phyloP scores from a whole-genome alignment of 2,797 vertebrate genomes.

The Thamnophis elegans region DNA sequence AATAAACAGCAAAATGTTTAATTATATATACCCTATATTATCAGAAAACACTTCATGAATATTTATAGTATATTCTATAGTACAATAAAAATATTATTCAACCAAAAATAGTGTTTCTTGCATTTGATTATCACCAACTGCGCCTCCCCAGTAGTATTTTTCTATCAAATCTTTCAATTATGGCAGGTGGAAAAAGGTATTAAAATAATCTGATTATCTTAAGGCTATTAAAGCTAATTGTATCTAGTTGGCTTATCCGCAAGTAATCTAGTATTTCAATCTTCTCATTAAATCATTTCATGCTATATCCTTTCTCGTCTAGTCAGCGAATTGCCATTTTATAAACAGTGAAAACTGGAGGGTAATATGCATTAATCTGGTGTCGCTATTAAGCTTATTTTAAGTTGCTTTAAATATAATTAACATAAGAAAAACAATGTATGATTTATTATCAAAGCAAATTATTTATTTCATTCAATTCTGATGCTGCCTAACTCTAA shows the following conservation, averaged over 20 bases:
- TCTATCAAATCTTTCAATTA: slow-evolving; percentile 29
- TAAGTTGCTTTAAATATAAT: background rate
- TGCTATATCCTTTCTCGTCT: slow-evolving; percentile 27
- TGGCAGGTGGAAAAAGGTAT: slow-evolving; percentile 22
- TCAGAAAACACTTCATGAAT: background rate
- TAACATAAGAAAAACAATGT: background rate
- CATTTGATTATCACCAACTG: background rate
- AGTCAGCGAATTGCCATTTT: slow-evolving; percentile 15
- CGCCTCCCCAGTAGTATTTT: slow-evolving; percentile 16
- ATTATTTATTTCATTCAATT: background rate
- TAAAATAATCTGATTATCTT: slow-evolving; percentile 57
- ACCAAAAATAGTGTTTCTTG: background rate
- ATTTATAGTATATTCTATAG: accelerated
- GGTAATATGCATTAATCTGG: slow-evolving; percentile 6
- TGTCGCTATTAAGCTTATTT: background rate
- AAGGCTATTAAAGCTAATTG: slow-evolving; percentile 53
- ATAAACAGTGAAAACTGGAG: slow-evolving; percentile 14
- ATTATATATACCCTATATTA: background rate
- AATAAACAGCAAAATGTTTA: background rate
- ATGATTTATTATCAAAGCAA: background rate
- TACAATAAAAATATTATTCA: background rate
- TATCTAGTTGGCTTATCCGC: slow-evolving; percentile 52
- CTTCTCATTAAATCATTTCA: slow-evolving; percentile 54
- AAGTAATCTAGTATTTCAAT: slow-evolving; percentile 53
- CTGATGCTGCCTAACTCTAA: background rate